Percentiles rank a stretch among this genome's conserved stretches.
phyloP scores from a whole-genome alignment of 2,113 vertebrate species.

The Pagrus major region DNA sequence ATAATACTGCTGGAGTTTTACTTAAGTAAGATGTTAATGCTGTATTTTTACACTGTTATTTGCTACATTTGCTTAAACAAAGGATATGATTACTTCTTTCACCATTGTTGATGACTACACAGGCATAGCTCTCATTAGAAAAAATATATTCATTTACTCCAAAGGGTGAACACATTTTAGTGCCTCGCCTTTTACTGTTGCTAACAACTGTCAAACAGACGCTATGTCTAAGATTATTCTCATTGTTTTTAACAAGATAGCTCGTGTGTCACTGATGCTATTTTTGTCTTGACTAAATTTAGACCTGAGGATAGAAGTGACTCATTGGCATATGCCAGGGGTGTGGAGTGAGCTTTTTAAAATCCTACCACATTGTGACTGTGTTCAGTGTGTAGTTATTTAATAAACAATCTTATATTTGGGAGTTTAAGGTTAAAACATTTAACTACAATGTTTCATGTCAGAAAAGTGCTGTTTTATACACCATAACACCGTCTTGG shows the following conservation, averaged over 20 bases:
- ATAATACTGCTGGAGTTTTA: not conserved
- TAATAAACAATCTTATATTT: not conserved
- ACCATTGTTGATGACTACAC: not conserved
- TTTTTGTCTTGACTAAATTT: conserved; percentile 53
- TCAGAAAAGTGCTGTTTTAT: not conserved
- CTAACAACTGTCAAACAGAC: not conserved
- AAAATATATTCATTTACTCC: not conserved
- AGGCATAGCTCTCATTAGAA: not conserved
- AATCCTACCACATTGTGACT: not conserved
- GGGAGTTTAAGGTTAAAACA: not conserved
- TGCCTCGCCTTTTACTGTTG: not conserved
- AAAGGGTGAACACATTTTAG: not conserved
- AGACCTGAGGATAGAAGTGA: conserved; percentile 36
- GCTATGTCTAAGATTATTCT: not conserved
- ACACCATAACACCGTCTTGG: not conserved
- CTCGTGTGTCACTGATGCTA: conserved; percentile 34
- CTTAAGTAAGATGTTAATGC: not conserved
- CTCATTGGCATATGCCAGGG: not conserved
- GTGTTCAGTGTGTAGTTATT: not conserved
- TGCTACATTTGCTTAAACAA: not conserved
- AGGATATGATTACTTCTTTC: not conserved
- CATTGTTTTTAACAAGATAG: conserved; percentile 27
- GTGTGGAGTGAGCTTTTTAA: not conserved
- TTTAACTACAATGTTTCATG: not conserved
- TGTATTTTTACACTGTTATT: not conserved